These are phyloP conservation scores for Paradoxurus hermaphroditus DNA, from an alignment of 2,113 vertebrate genomes.

Conservation along the genomic window DNA sequence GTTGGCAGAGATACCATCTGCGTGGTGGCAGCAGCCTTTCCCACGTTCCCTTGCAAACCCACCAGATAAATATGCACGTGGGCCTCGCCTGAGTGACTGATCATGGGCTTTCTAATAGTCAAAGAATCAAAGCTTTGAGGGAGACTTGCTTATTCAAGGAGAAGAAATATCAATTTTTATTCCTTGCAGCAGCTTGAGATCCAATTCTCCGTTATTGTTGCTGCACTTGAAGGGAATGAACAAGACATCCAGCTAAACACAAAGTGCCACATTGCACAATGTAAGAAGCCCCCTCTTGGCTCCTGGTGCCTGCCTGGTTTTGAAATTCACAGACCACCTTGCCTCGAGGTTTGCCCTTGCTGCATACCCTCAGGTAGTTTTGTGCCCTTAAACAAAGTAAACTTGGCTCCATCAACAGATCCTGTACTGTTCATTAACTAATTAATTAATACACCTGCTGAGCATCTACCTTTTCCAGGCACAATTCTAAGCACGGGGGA, in stretches of 20 bases:
- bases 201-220: slow-evolving; percentile 28
- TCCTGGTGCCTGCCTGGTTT: slow-evolving; percentile 12
- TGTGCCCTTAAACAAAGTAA: neutral
- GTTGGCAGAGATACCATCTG: slow-evolving; percentile 61
- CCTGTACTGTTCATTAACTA: neutral
- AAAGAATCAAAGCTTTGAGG: slow-evolving; percentile 72
- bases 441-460: neutral
- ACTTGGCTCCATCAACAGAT: neutral
- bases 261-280: neutral
- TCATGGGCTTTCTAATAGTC: slow-evolving; percentile 65
- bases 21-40: neutral
- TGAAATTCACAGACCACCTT: neutral
- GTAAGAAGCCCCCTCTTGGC: neutral
- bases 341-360: neutral
- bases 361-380: neutral
- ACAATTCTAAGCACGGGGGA: neutral
- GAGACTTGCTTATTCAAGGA: slow-evolving; percentile 59
- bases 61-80: slow-evolving; percentile 44
- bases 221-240: slow-evolving; percentile 53
- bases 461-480: neutral
- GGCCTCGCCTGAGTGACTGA: slow-evolving; percentile 70
- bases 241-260: neutral
- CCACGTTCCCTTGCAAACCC: slow-evolving; percentile 66
- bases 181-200: slow-evolving; percentile 42
- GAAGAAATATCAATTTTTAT: slow-evolving; percentile 68